A percentile compares a stretch with the other conserved stretches of the same genome.
Evolutionary conservation across 2,113 vertebrate genomes (phyloP).

Genomic region (Dasypus novemcinctus): DNA sequence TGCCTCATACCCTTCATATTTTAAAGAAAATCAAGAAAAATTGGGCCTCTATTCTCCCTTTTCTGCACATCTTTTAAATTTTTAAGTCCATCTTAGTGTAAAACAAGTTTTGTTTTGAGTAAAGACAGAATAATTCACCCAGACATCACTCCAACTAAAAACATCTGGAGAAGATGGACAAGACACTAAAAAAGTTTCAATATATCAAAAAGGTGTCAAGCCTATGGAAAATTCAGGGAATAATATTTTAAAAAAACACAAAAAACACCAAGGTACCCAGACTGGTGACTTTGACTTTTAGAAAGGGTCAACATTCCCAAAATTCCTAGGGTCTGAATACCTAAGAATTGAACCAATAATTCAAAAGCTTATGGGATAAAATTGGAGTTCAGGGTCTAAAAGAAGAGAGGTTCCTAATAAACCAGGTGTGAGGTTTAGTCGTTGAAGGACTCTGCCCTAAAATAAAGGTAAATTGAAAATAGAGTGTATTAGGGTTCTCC

Average conservation of each 20-base stretch:
- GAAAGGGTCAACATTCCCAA: not conserved
- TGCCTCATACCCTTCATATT: not conserved
- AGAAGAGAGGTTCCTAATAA: not conserved
- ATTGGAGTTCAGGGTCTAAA: not conserved
- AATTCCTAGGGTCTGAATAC: not conserved
- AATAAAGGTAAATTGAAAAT: not conserved
- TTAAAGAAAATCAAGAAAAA: not conserved
- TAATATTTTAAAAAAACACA: not conserved
- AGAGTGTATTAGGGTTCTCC: not conserved
- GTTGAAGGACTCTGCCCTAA: not conserved
- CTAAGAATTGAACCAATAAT: not conserved
- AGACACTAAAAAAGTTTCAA: not conserved
- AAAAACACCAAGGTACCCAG: not conserved
- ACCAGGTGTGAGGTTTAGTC: not conserved
- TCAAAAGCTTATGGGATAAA: not conserved
- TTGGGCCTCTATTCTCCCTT: not conserved
- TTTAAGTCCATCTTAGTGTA: not conserved
- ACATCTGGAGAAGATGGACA: not conserved
- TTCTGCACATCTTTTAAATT: not conserved
- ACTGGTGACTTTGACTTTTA: not conserved
- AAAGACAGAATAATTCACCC: not conserved
- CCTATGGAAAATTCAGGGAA: not conserved
- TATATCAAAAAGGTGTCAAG: not conserved
- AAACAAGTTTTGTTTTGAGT: not conserved
- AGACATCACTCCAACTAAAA: not conserved